phyloP scores from a whole-genome alignment of 2,113 vertebrate genomes.

The Thunnus maccoyii region DNA sequence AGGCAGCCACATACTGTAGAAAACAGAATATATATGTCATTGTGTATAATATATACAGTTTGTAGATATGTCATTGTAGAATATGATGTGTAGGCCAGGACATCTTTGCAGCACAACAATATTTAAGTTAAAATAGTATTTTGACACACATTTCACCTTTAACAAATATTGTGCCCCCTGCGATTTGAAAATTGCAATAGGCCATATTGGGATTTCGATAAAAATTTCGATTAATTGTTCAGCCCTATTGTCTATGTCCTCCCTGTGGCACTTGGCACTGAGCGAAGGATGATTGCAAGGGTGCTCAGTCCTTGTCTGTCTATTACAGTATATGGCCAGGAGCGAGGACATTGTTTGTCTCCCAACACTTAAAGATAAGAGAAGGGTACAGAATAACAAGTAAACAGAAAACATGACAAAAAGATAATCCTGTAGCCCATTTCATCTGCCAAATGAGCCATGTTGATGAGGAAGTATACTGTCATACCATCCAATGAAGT shows the following conservation, averaged over 20 bases:
- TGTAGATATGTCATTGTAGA: no score
- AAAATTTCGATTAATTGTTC: no score
- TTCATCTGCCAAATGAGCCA: constrained; percentile 34
- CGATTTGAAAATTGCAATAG: no score
- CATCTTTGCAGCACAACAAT: no score
- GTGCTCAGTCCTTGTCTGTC: constrained; percentile 28
- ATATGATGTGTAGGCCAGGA: no score
- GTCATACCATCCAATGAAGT: constrained; percentile 37
- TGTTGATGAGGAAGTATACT: constrained; percentile 29
- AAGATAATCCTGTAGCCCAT: background rate
- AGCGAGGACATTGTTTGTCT: constrained; percentile 18
- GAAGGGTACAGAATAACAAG: background rate
- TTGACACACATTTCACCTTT: no score
- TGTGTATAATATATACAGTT: background rate
- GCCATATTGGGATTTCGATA: no score
- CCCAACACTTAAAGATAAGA: background rate
- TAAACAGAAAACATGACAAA: constrained; percentile 27
- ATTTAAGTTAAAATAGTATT: no score
- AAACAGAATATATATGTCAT: no score
- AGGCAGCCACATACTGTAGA: constrained; percentile 7
- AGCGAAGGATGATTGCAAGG: constrained; percentile 27
- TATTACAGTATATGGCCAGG: background rate
- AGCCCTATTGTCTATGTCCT: background rate
- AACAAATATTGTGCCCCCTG: no score
- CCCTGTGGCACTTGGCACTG: constrained; percentile 5